phyloP scores from a whole-genome alignment of 2,797 vertebrate species.

The Anas bernieri region DNA sequence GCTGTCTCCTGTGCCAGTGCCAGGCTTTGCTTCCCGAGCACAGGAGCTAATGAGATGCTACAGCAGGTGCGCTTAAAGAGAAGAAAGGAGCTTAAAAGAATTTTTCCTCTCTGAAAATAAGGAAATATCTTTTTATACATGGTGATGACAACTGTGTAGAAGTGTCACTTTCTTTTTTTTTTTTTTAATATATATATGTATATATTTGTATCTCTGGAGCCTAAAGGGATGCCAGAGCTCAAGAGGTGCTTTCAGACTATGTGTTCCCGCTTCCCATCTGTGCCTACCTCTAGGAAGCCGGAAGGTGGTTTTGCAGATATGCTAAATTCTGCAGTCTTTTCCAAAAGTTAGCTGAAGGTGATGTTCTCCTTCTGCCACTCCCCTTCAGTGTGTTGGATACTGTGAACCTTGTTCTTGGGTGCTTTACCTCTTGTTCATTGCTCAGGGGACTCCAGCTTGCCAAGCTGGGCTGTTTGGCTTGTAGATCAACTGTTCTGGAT shows the following conservation, averaged over 20 bases:
- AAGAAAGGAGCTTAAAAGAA: background rate
- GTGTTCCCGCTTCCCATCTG: background rate
- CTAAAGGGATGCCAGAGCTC: background rate
- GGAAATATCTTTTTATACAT: background rate
- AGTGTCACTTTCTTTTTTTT: background rate
- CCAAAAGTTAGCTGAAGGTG: background rate
- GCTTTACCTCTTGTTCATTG: background rate
- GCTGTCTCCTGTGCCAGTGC: background rate
- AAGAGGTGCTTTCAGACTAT: background rate
- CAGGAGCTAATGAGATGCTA: background rate
- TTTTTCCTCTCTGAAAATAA: background rate
- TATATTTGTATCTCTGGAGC: background rate
- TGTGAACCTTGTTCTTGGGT: background rate
- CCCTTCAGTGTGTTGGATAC: accelerated
- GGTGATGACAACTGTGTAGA: background rate
- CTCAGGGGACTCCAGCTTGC: accelerated
- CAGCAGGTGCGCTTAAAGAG: background rate
- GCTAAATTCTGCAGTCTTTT: background rate
- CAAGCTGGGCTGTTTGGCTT: background rate
- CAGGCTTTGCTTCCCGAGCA: accelerated
- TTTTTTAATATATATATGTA: no score
- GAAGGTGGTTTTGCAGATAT: background rate
- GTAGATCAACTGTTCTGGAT: background rate
- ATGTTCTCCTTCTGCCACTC: background rate
- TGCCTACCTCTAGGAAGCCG: background rate